Percentiles rank a stretch among this genome's conserved stretches.
phyloP scores from a whole-genome alignment of 2,888 invertebrate genomes.

The Drosophila pseudotakahashii region DNA sequence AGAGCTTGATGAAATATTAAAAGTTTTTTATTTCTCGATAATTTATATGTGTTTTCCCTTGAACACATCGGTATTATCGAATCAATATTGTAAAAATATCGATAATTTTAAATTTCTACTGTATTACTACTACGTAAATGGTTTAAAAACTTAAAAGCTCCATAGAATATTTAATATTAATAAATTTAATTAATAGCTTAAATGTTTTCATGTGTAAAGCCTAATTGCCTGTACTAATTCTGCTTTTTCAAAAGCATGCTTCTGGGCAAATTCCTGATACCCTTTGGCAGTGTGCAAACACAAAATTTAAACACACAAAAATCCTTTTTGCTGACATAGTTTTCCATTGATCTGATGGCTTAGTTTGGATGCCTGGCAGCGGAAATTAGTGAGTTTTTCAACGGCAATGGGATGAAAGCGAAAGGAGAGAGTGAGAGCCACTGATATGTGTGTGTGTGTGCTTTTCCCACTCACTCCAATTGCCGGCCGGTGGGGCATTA shows the following conservation, averaged over 20 bases:
- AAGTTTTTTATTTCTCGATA: too few relatives aligned
- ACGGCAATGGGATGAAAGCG: not conserved
- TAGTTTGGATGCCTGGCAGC: constrained; percentile 49
- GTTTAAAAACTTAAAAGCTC: too few relatives aligned
- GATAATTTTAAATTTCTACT: too few relatives aligned
- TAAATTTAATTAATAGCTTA: too few relatives aligned
- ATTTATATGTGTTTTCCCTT: too few relatives aligned
- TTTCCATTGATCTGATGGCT: constrained; percentile 49
- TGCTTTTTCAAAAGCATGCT: not conserved
- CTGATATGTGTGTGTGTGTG: constrained; percentile 21
- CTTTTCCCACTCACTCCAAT: constrained; percentile 1
- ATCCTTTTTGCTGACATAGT: constrained; percentile 54
- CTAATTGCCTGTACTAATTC: not conserved
- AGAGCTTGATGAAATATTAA: too few relatives aligned
- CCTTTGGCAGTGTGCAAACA: constrained; percentile 18
- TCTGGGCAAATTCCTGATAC: not conserved
- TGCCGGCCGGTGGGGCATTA: constrained; percentile 49
- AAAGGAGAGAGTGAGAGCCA: not conserved
- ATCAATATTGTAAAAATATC: too few relatives aligned
- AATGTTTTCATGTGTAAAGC: not conserved
- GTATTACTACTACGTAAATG: too few relatives aligned
- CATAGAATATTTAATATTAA: too few relatives aligned
- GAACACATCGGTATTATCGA: too few relatives aligned
- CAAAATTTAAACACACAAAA: constrained; percentile 40
- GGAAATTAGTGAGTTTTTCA: constrained; percentile 49